Evolutionary conservation across 2,113 vertebrate species (phyloP).

Genomic region (Balaeniceps rex): DNA sequence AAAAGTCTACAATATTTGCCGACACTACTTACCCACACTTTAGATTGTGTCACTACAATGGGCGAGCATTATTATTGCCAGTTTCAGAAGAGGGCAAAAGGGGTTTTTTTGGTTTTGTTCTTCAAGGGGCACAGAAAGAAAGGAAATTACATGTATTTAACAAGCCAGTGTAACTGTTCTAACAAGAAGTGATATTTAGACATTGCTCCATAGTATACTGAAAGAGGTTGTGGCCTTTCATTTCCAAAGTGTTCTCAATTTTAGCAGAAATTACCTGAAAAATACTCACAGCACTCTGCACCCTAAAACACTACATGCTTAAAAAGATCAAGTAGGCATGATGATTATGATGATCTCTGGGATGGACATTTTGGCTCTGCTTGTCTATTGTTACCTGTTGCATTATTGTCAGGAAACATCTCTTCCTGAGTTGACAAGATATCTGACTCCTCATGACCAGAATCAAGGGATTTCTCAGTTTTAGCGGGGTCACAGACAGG

Average conservation of each 20-base stretch:
- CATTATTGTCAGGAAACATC: slow-evolving; percentile 79
- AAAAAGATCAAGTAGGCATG: neutral
- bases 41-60: neutral
- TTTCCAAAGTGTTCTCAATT: neutral
- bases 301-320: neutral
- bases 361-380: neutral
- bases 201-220: neutral
- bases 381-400: slow-evolving; percentile 55
- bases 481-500: slow-evolving; percentile 62
- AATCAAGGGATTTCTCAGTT: slow-evolving; percentile 4
- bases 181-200: neutral
- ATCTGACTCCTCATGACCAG: slow-evolving; percentile 64
- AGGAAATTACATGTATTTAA: neutral
- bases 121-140: neutral
- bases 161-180: neutral
- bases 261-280: neutral
- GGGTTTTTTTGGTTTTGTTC: neutral
- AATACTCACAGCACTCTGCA: neutral
- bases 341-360: neutral
- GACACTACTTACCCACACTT: neutral
- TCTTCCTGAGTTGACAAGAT: slow-evolving; percentile 88
- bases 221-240: neutral
- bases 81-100: neutral
- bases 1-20: neutral
- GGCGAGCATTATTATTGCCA: neutral